phyloP scores from a whole-genome alignment of 2,113 vertebrate species.

The Phrynosoma platyrhinos region DNA sequence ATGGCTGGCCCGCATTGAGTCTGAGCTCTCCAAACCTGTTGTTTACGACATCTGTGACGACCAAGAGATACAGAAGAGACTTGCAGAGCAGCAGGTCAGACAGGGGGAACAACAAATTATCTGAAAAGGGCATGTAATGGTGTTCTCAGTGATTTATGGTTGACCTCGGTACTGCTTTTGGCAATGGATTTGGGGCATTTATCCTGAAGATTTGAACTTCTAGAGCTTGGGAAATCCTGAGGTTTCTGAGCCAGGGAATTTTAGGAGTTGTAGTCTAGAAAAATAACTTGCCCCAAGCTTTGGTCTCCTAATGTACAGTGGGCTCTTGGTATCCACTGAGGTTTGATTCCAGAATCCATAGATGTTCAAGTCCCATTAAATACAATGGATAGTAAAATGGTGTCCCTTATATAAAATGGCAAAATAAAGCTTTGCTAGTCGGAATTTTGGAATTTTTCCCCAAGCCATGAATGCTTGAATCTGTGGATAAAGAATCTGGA shows the following conservation, averaged over 20 bases:
- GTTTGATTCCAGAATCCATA: no score
- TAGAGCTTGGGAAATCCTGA: background rate
- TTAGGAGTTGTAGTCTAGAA: background rate
- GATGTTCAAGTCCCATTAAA: no score
- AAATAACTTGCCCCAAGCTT: no score
- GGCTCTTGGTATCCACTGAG: no score
- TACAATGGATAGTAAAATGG: no score
- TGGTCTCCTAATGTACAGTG: no score
- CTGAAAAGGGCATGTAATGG: conserved; percentile 38
- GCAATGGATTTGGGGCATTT: background rate
- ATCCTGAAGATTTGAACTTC: background rate
- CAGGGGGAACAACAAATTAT: background rate
- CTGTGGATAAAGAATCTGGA: no score
- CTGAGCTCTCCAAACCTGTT: conserved; percentile 90
- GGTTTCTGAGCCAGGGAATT: background rate
- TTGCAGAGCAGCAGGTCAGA: conserved; percentile 93
- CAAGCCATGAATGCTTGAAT: no score
- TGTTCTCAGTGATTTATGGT: background rate
- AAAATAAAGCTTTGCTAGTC: no score
- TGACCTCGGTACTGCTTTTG: conserved; percentile 10
- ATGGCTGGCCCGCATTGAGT: conserved; percentile 92
- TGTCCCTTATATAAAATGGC: no score
- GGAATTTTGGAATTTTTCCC: no score
- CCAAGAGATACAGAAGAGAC: conserved; percentile 94
- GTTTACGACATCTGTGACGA: conserved; percentile 89